Base-by-base conservation (phyloP, 2,113 vertebrate genomes). In the Atrichornis clamosus region DNA sequence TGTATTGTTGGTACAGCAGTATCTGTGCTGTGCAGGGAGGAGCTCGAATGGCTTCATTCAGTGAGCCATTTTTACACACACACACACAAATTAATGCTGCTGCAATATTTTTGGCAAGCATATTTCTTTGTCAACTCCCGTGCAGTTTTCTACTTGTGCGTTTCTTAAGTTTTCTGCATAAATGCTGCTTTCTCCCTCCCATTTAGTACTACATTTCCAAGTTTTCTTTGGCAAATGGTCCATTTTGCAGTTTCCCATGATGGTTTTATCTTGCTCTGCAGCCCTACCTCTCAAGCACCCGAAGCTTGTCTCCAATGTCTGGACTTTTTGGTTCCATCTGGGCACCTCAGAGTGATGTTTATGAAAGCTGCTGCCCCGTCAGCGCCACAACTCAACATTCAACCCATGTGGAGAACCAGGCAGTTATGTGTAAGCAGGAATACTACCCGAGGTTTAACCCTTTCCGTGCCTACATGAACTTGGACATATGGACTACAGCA, bases 301-400 rank as follows among this genome's bases (percentile, higher is more conserved):
- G 99, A 96, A 99, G 99, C 97, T 98, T 99, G 87, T 99, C 99
- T 49, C 99, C 99, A 12, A 99, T 99, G 99, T 99, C 99, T 97
- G 99, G 99, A 96, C 98, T 99, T 73, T 99, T 99, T 87, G 99
- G 99, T 65, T 99, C 99, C 96, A 99, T 99, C 97, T 99, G 99
- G 99, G 99, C 99, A 20, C 99, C 99, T 1, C 99, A 99, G 91
- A 99, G 97, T 24, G 99, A 99, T 49, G 97, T 98, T 50, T 99
- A 98, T 96, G 99, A 99, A 90, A 98, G 96, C 90, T 99, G 98
- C 97, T 99, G 99, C 93, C 98, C 98, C 11, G 13, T 98, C 97
- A 52, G 95, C 90, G 92, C 98, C 97, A 6, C 98, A 39, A 74
- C 98, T 33, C 99, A 99, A 3, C 98, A 99, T 85, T 97, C 99